These are phyloP conservation scores for Anthrax anthrax DNA, from an alignment of 2,888 invertebrate species.

Conservation along the genomic window DNA sequence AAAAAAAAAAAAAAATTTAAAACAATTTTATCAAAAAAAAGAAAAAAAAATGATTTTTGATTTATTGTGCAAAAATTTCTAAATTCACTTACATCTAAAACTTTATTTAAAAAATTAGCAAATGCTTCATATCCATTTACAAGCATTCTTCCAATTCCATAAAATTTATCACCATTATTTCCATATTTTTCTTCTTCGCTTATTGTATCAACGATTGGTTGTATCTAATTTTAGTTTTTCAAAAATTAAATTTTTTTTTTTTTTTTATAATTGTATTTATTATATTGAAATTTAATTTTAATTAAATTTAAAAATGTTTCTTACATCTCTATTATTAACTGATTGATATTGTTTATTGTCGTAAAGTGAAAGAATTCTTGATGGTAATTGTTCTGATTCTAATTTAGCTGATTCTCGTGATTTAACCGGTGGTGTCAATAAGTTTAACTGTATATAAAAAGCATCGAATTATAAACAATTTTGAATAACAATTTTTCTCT, in stretches of 20 bases:
- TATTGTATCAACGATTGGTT: constrained; percentile 61
- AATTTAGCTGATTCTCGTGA: constrained; percentile 28
- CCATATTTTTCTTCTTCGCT: constrained; percentile 66
- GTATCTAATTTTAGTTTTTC: constrained; percentile 35
- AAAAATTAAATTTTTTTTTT: background rate
- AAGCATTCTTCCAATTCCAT: constrained; percentile 45
- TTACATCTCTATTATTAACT: constrained; percentile 23
- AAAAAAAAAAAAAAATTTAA: too few species aligned
- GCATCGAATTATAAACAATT: too few species aligned
- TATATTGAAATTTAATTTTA: background rate
- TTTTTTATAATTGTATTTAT: too few species aligned
- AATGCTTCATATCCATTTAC: constrained; percentile 54
- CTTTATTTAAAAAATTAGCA: constrained; percentile 47
- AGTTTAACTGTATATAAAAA: constrained; percentile 8
- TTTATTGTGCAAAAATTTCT: too few species aligned
- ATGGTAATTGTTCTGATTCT: constrained; percentile 27
- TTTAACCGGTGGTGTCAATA: constrained; percentile 18
- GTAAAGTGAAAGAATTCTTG: constrained; percentile 25
- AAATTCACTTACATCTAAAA: constrained; percentile 48
- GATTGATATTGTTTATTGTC: constrained; percentile 27
- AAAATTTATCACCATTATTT: constrained; percentile 53
- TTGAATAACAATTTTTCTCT: too few species aligned
- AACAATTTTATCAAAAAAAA: too few species aligned
- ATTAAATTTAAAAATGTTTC: constrained; percentile 6
- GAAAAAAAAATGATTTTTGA: too few species aligned